Evolutionary conservation across 2,113 vertebrate species (phyloP), one percentile per base, ranked within the genome.

Genomic region (Ciconia boyciana): DNA sequence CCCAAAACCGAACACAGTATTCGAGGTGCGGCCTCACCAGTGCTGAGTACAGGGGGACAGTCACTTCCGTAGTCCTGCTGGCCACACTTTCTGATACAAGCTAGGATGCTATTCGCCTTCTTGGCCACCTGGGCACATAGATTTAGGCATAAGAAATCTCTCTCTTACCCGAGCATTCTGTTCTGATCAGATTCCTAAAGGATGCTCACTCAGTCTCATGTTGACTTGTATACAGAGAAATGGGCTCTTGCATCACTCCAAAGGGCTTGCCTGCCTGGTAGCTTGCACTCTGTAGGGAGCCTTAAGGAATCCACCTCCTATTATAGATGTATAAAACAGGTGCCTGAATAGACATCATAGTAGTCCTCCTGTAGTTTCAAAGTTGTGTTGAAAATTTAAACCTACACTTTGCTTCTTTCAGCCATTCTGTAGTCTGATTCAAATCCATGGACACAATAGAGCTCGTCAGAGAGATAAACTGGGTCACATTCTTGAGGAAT

Each of bases 401-500:
- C 25, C 66, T 49, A 28, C 10, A 8, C 4, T 81, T 88, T n/a
- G 19, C n/a, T 64, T 89, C n/a, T 97, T 97, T 9, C 95, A 99
- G 99, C 99, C 99, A 0, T 99, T 99, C 96, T 99, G 99, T 97
- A 99, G 99, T 97, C 98, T 99, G 58, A 99, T 99, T 97, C 99
- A 99, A 97, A 99, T 99, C 97, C 99, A 99, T 44, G 99, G 99
- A 89, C 99, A 99, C 98, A 99, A 99, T 88, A 98, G 99, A 91
- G 99, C 99, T 83, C 99, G 99, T 9, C 99, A 99, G 96, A 98
- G 99, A 98, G 99, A 99, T 98, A 99, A 99, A 86, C 98, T 99
- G 49, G 99, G 99, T 64, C 99, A 99, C 94, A 99, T 99, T 96
- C 98, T 99, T 69, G 99, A 99, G 91, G 99, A 99, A 98, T 99